Base-by-base conservation (phyloP, 2,113 vertebrate species). In the Lepidothrix coronata region DNA sequence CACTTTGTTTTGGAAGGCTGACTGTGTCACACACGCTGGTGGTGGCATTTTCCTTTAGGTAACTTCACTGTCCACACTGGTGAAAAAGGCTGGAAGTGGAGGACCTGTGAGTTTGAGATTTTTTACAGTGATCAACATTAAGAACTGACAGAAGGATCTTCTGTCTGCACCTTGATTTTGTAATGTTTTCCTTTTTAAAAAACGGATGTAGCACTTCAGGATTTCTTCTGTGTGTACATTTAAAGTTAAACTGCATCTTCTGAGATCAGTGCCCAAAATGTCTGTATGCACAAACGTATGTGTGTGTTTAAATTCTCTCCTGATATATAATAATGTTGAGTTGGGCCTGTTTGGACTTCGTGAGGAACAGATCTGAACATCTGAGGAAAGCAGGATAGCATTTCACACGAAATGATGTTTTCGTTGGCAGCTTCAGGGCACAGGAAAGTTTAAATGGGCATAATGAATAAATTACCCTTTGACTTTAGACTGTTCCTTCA, bases 21-120 rank as follows among this genome's bases (percentile, higher is more conserved):
- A 21, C 5, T 14, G 12, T 35, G 19, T 75, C 14, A 4, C 55
- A 25, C 3, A 0, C 15, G 68, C 4, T 59, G 2, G 2, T 25
- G 39, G 12, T 61, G 39, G 15, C 12, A 8, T 88, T 85, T 75
- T 75, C 5, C 19, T 72, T 51, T 44, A 13, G 66, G 0, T n/a
- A 46, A 67, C 11, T 44, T 23, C 3, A 2, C 15, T 55, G 25
- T 63, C 39, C 39, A 2, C 39, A 5, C 5, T 33, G 41, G 44
- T 70, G 63, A 51, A 27, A 54, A 80, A 33, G 28, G 11, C 35
- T 37, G 3, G 39, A n/a, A 43, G 39, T 6, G 3, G 8, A 71
- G 14, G 52, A 49, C 0, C 0, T 14, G 5, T 41, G 5, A 33
- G 8, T 14, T 41, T 52, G 27, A n/a, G 11, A 41, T 20, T 46